Evolutionary conservation across 2,113 vertebrate species (phyloP).

Genomic region (Sapayoa aenigma): DNA sequence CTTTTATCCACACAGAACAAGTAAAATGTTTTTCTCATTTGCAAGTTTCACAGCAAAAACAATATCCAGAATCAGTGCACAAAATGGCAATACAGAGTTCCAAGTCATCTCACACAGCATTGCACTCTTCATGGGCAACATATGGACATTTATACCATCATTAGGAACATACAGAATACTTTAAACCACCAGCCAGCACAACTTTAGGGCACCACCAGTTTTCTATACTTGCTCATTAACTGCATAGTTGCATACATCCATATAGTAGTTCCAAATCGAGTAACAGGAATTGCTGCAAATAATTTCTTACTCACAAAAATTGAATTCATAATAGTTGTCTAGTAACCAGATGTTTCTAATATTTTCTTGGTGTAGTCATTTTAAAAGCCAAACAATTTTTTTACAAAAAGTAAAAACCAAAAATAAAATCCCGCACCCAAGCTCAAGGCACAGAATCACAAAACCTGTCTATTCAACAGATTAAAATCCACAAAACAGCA

Average conservation of each 20-base stretch:
- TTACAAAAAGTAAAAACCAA: not conserved
- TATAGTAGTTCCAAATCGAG: not conserved
- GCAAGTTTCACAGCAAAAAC: not conserved
- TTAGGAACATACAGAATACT: not conserved
- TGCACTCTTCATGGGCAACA: not conserved
- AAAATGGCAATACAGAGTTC: not conserved
- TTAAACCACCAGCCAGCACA: not conserved
- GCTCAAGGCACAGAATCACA: not conserved
- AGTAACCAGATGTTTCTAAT: not conserved
- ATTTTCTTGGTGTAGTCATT: not conserved
- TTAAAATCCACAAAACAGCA: not conserved
- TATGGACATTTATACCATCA: not conserved
- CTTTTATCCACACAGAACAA: not conserved
- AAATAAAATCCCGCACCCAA: no score
- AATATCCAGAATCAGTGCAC: not conserved
- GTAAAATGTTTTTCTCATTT: not conserved
- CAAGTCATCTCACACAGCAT: rapidly evolving
- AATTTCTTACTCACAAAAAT: not conserved
- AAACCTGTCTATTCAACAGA: not conserved
- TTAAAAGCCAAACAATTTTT: not conserved
- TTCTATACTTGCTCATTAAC: not conserved
- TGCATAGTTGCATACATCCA: not conserved
- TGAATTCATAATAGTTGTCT: not conserved
- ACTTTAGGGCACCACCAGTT: not conserved
- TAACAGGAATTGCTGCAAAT: not conserved